These are phyloP conservation scores for Heliothis subflexa DNA, from an alignment of 1,140 invertebrate genomes.

Conservation along the genomic window DNA sequence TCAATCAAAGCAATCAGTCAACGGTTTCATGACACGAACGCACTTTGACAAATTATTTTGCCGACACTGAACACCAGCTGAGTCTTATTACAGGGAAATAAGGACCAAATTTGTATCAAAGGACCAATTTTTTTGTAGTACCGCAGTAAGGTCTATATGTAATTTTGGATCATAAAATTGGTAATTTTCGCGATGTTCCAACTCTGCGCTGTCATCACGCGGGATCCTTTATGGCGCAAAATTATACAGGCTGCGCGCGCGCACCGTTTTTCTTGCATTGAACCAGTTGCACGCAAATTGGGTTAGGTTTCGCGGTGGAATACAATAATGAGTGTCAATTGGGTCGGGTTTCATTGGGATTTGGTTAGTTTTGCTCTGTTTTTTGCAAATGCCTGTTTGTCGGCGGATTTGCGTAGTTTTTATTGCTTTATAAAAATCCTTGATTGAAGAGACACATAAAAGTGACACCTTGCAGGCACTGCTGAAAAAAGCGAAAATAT, in stretches of 20 bases:
- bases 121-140: background rate
- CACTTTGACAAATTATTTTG: background rate
- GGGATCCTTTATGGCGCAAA: conserved; percentile 57
- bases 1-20: conserved; percentile 49
- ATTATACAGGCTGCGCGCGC: conserved; percentile 55
- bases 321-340: conserved; percentile 43
- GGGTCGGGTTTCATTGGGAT: conserved; percentile 29
- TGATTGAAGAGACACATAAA: background rate
- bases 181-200: conserved; percentile 53
- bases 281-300: conserved; percentile 37
- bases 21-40: conserved; percentile 33
- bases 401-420: background rate
- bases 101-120: conserved; percentile 2
- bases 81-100: conserved; percentile 7
- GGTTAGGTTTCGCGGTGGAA: conserved; percentile 24
- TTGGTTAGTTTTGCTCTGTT: conserved; percentile 25
- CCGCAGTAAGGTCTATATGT: conserved; percentile 43
- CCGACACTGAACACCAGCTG: background rate
- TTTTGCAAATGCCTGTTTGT: conserved; percentile 3
- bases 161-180: conserved; percentile 64
- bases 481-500: too few species aligned
- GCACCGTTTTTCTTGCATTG: conserved; percentile 54
- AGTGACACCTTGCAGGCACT: background rate
- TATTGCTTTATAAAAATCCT: background rate
- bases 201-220: conserved; percentile 60